These are phyloP conservation scores for Natator depressus DNA, from an alignment of 2,113 vertebrate species.

Conservation along the genomic window DNA sequence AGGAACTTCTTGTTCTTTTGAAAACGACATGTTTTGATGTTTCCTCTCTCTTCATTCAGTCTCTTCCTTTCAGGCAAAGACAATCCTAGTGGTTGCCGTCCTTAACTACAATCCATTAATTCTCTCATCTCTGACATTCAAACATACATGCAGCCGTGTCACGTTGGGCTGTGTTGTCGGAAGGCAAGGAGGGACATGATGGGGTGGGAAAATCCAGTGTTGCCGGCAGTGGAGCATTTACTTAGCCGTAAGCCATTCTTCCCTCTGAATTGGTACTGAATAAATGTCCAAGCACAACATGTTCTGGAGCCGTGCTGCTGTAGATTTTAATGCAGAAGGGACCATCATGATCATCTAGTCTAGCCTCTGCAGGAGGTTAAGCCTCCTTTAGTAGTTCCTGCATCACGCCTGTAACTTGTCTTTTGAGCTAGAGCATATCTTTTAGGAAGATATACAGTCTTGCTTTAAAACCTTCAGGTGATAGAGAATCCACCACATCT, in stretches of 20 bases:
- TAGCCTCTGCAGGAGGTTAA: neutral
- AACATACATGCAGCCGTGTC: neutral
- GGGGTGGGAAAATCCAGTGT: neutral
- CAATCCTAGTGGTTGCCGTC: neutral
- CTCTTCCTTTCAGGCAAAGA: neutral
- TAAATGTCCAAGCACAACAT: neutral
- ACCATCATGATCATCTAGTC: neutral
- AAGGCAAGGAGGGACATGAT: neutral
- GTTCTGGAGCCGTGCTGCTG: neutral
- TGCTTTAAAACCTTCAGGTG: neutral
- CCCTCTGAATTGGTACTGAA: rapidly evolving
- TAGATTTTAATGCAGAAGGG: neutral
- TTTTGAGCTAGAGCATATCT: neutral
- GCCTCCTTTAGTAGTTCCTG: neutral
- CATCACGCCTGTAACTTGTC: neutral
- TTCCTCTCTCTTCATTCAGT: neutral
- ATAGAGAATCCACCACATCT: neutral
- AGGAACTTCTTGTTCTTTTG: neutral
- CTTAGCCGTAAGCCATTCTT: neutral
- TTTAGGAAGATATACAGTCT: rapidly evolving
- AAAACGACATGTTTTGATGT: neutral
- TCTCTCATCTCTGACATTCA: neutral
- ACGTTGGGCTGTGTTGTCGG: neutral
- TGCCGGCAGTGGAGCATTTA: neutral
- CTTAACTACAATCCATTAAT: neutral